Conservation (phyloP, 2,113 vertebrate genomes). For the Pterophyllum scalare region DNA sequence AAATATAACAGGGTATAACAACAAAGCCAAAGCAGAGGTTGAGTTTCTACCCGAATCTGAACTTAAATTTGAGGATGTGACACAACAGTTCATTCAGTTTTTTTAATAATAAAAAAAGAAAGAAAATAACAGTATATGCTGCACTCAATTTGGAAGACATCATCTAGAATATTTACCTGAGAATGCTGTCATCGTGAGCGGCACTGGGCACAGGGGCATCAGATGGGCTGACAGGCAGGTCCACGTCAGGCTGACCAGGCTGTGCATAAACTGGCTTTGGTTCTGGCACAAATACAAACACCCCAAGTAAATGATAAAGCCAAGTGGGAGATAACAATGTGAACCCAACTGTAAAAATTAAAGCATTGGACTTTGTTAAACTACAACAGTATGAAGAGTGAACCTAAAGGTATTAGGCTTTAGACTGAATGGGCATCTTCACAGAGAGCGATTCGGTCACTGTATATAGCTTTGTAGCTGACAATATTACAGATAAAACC, state of each 20-base stretch:
- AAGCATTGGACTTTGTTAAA: not conserved
- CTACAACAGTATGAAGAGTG: too few relatives aligned
- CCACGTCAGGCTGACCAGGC: slow-evolving; percentile 96
- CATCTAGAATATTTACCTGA: slow-evolving; percentile 81
- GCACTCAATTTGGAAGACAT: not conserved
- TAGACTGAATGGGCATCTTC: too few relatives aligned
- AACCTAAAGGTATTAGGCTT: too few relatives aligned
- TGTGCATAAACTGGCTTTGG: slow-evolving; percentile 98
- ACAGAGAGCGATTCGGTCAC: too few relatives aligned
- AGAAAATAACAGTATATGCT: not conserved
- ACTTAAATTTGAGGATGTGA: not conserved
- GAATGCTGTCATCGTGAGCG: slow-evolving; percentile 94
- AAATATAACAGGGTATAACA: not conserved
- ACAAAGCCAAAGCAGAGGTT: not conserved
- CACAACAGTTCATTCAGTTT: not conserved
- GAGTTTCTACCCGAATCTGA: not conserved
- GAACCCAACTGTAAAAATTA: not conserved
- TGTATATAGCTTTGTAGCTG: too few relatives aligned
- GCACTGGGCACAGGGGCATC: slow-evolving; percentile 93
- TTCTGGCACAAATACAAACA: slow-evolving; percentile 81
- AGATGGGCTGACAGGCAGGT: slow-evolving; percentile 96
- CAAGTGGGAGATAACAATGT: not conserved
- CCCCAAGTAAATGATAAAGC: not conserved
- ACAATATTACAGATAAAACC: too few relatives aligned
- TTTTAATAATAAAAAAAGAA: not conserved